phyloP scores from a whole-genome alignment of 92 coral and sea anemone species.

The Porites divaricata region DNA sequence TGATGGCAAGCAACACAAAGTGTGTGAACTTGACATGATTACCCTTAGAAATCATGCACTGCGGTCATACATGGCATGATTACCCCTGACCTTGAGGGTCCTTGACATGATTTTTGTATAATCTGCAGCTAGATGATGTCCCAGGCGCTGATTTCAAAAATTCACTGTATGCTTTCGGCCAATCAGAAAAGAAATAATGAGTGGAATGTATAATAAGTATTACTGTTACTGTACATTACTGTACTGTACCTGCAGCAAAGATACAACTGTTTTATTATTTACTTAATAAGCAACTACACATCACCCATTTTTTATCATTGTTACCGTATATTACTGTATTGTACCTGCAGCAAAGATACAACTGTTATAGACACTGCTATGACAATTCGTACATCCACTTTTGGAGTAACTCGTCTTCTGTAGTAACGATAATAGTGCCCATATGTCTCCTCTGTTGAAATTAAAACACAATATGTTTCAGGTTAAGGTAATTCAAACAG shows the following conservation, averaged over 20 bases:
- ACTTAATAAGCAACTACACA: background rate
- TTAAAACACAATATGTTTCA: background rate
- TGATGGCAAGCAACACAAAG: too few relatives aligned
- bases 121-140: too few relatives aligned
- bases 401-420: slow-evolving; percentile 88
- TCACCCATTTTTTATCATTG: background rate
- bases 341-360: slow-evolving; percentile 93
- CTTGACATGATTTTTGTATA: too few relatives aligned
- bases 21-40: too few relatives aligned
- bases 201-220: too few relatives aligned
- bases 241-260: slow-evolving; percentile 83
- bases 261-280: background rate
- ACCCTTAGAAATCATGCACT: too few relatives aligned
- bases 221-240: background rate
- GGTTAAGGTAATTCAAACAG: background rate
- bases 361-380: slow-evolving; percentile 90
- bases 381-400: slow-evolving; percentile 95
- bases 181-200: too few relatives aligned
- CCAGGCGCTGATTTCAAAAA: too few relatives aligned
- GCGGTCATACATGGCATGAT: too few relatives aligned
- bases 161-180: too few relatives aligned
- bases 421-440: slow-evolving; percentile 96
- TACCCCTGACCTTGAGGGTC: too few relatives aligned
- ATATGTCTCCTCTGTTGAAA: slow-evolving; percentile 93
- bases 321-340: background rate